phyloP scores from a whole-genome alignment of 2,888 invertebrate species.

The Amphipoea oculea region DNA sequence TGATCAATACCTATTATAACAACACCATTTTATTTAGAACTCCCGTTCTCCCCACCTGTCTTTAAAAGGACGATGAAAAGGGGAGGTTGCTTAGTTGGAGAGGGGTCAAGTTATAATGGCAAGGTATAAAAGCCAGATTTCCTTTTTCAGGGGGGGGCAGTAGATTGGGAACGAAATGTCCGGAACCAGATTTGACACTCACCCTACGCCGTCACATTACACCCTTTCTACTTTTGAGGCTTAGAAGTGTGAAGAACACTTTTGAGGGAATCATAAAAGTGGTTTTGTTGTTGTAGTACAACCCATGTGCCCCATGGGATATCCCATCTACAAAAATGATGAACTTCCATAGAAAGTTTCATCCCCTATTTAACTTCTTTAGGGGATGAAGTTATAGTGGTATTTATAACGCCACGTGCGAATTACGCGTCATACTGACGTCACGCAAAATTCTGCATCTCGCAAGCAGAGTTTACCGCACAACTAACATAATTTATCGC shows the following conservation, averaged over 20 bases:
- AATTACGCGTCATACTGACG: too few relatives aligned
- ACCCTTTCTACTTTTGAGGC: conserved; percentile 74
- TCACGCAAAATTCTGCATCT: too few relatives aligned
- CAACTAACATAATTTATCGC: too few relatives aligned
- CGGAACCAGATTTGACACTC: conserved; percentile 85
- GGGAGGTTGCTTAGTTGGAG: conserved; percentile 5
- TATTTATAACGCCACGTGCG: too few relatives aligned
- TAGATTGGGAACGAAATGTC: conserved; percentile 82
- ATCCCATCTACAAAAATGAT: too few relatives aligned
- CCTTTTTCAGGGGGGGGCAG: conserved; percentile 78
- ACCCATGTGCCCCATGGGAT: too few relatives aligned
- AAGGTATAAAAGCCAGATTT: conserved; percentile 74
- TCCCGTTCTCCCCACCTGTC: conserved; percentile 11
- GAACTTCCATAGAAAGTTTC: neutral
- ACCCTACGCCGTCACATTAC: conserved; percentile 82
- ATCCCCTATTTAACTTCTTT: neutral
- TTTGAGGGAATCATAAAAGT: conserved; percentile 18
- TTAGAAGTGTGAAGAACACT: conserved; percentile 68
- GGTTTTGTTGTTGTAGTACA: neutral
- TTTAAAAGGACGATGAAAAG: conserved; percentile 8
- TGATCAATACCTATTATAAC: conserved; percentile 72
- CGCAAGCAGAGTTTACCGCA: too few relatives aligned
- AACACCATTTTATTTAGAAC: conserved; percentile 61
- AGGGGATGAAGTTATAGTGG: neutral
- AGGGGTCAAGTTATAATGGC: conserved; percentile 69